Base-by-base conservation (phyloP, 1,140 invertebrate genomes). In the Neomicropteryx cornuta region DNA sequence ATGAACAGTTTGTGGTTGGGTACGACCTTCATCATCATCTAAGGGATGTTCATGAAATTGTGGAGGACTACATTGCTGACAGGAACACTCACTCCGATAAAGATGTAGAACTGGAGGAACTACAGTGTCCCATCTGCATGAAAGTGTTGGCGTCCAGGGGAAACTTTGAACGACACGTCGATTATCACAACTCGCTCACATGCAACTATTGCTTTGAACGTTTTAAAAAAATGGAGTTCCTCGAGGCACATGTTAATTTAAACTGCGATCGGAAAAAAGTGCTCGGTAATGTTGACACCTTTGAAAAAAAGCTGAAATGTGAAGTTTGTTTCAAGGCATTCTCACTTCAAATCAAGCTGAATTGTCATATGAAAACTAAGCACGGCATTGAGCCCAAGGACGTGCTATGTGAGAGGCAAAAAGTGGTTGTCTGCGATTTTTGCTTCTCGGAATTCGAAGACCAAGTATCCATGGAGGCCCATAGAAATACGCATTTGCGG, bases 181-280 rank as follows among this genome's bases (percentile, higher is more conserved):
- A 66, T 35, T 66, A 61, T 36, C 66, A 69, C 46, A 69, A 69
- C 33, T 53, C 58, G 0, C 46, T 67, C 5, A 44, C 64, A 16
- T 69, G 66, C 49, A 69, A 67, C 46, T 69, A 69, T 39, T 69
- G 66, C 38, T 66, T 61, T 28, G 57, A 66, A 20, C 65, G 62
- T 42, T 69, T 69, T 43, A 60, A 53, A 38, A 48, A 52, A 4
- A 49, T 55, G n/a, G 46, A 52, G 14, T 67, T 67, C 45, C 43
- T 66, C 11, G 61, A 66, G 41, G 63, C 62, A 0, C 66, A 69
- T 42, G 39, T 65, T 3, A 43, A 51, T 0, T 67, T 65, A 39
- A 55, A 52, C 29, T 69, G 66, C 39, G 58, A 61, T 1, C 63
- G 64, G 42, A 66, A 60, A 38, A 60, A 60, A 31, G 35, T 69